These are phyloP conservation scores for Ageneiosus marmoratus DNA, from an alignment of 2,113 vertebrate species.

Conservation along the genomic window DNA sequence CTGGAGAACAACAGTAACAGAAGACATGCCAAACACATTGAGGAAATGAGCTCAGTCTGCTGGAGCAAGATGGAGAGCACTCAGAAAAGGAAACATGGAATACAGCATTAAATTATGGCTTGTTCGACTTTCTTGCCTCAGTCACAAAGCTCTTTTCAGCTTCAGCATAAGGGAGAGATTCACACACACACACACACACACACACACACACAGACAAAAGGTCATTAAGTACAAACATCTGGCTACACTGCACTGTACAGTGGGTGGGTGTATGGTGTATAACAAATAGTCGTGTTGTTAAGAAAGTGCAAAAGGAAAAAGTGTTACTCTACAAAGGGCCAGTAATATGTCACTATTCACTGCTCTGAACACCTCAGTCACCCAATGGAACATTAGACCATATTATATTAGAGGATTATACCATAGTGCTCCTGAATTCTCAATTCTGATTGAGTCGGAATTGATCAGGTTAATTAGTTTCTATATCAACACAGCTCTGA, in stretches of 20 bases:
- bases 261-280: slow-evolving; percentile 53
- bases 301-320: slow-evolving; percentile 32
- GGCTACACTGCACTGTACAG: slow-evolving; percentile 62
- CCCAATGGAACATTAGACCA: neutral
- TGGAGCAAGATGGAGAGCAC: slow-evolving; percentile 15
- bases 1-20: slow-evolving; percentile 16
- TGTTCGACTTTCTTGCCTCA: slow-evolving; percentile 49
- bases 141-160: slow-evolving; percentile 64
- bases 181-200: slow-evolving; percentile 13
- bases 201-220: slow-evolving; percentile 20
- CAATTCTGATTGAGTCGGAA: neutral
- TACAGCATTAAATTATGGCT: slow-evolving; percentile 58
- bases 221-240: slow-evolving; percentile 67
- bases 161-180: slow-evolving; percentile 33
- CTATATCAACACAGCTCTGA: too few relatives aligned
- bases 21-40: slow-evolving; percentile 5
- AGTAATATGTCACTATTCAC: slow-evolving; percentile 29
- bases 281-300: slow-evolving; percentile 61
- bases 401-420: neutral
- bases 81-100: slow-evolving; percentile 44
- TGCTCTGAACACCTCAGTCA: neutral
- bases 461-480: neutral
- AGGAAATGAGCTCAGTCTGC: slow-evolving; percentile 16
- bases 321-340: slow-evolving; percentile 5
- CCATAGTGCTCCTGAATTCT: neutral